Evolutionary conservation across 2,113 vertebrate species (phyloP), one percentile per base, ranked within the genome.

Genomic region (Chionodraco myersi): DNA sequence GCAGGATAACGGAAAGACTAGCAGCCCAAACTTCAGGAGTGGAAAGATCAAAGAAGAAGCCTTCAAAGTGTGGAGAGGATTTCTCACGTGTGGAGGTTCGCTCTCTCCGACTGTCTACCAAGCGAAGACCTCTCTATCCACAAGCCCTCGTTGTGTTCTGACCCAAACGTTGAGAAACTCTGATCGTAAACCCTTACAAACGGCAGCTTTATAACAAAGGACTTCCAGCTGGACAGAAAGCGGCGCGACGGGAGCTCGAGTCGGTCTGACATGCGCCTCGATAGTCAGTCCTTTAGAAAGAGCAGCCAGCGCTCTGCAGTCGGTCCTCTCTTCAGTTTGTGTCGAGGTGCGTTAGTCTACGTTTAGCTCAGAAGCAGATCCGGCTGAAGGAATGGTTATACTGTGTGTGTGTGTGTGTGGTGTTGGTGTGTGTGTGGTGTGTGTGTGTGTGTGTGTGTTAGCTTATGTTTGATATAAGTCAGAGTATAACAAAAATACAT

Each of bases 401-500:
- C 60, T 1, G 21, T 21, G 21, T 21, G 21, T 21, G 21, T 21
- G 21, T 21, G 21, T 21, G 21, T 21, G 21, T 21, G 21, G 80
- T 62, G 66, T 45, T n/a, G n/a, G 78, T 36, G 82, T 68, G 41
- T 30, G 59, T 75, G 64, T 77, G 61, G 21, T 21, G 21, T 21
- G 21, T 30, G 80, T 62, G 66, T 45, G 78, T 36, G 82, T 68
- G 41, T 30, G 59, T 75, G 64, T 77, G 61, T 74, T 73, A 91
- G 78, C 80, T 88, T 81, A 82, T 82, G 83, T 81, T 79, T 44
- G 78, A 80, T 84, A 63, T 13, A 65, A 70, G 63, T 79, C 54
- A 68, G 69, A 86, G 58, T 26, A 78, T 44, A 87, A 85, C 77
- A 54, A 58, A 76, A 82, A 79, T 5, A 75, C 5, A 41, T 51